Evolutionary conservation across 2,888 invertebrate species (phyloP).

Genomic region (Nemapogon koenigi): DNA sequence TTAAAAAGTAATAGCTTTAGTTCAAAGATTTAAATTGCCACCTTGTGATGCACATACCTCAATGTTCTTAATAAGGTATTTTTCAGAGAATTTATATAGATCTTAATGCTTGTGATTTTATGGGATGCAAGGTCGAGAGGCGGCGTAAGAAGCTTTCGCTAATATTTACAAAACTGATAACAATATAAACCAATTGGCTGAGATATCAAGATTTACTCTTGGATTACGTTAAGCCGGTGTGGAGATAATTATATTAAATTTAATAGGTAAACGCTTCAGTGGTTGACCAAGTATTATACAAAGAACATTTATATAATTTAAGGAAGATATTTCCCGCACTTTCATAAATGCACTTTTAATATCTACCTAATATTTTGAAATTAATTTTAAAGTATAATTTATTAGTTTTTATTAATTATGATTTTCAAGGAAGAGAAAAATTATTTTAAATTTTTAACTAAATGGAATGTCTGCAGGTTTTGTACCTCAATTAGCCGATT

Average conservation of each 20-base stretch:
- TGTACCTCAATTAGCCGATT: too few relatives aligned
- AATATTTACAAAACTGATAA: slow-evolving; percentile 58
- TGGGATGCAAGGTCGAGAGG: slow-evolving; percentile 5
- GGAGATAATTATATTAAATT: slow-evolving; percentile 5
- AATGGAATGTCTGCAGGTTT: too few relatives aligned
- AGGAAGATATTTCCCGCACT: neutral
- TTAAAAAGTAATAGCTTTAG: too few relatives aligned
- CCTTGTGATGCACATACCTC: too few relatives aligned
- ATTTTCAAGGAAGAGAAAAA: too few relatives aligned
- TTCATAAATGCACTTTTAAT: neutral
- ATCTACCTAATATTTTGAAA: neutral
- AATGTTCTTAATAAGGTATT: too few relatives aligned
- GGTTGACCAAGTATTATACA: neutral
- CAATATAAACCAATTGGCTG: slow-evolving; percentile 56
- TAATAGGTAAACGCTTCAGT: neutral
- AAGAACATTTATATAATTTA: neutral
- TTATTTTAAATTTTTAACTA: too few relatives aligned
- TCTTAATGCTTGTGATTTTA: too few relatives aligned
- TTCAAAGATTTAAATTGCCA: too few relatives aligned
- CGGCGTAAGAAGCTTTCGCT: too few relatives aligned
- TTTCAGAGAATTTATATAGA: too few relatives aligned
- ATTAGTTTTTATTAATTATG: neutral
- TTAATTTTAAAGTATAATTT: neutral
- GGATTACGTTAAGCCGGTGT: slow-evolving; percentile 38
- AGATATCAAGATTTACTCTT: slow-evolving; percentile 55